Percentiles rank a stretch among this genome's conserved stretches.
phyloP scores from a whole-genome alignment of 2,113 vertebrate genomes.

The Podocnemis expansa region DNA sequence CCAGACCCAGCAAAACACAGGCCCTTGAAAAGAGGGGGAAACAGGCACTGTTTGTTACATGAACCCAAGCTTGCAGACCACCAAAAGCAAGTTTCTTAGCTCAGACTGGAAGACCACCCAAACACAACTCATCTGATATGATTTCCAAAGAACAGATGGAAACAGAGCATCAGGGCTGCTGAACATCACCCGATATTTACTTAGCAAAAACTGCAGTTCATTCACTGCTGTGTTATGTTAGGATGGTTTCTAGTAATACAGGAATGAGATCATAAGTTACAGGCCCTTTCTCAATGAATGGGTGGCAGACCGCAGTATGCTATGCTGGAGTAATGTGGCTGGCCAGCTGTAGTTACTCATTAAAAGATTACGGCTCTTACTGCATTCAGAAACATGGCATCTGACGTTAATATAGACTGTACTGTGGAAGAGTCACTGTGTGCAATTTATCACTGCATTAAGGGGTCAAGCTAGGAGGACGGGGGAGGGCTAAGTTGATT shows the following conservation, averaged over 20 bases:
- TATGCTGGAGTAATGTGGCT: fast-evolving
- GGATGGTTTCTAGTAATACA: neutral
- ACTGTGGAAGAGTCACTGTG: neutral
- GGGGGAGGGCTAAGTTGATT: fast-evolving
- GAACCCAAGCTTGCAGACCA: neutral
- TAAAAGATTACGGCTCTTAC: neutral
- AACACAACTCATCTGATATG: neutral
- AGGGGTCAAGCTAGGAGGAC: neutral
- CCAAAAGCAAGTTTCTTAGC: fast-evolving
- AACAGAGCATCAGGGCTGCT: neutral
- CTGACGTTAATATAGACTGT: fast-evolving
- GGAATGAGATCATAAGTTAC: neutral
- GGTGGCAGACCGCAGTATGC: fast-evolving
- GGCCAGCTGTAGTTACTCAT: neutral
- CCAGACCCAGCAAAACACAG: neutral
- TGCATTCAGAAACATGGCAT: neutral
- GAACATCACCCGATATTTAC: neutral
- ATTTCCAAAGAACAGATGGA: neutral
- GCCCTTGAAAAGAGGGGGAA: neutral
- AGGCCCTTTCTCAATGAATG: neutral
- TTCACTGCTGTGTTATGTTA: fast-evolving
- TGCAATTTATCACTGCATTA: neutral
- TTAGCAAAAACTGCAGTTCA: fast-evolving
- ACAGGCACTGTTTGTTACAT: neutral
- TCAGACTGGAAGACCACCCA: neutral